phyloP scores from a whole-genome alignment of 1,140 invertebrate genomes.

The Galleria mellonella region DNA sequence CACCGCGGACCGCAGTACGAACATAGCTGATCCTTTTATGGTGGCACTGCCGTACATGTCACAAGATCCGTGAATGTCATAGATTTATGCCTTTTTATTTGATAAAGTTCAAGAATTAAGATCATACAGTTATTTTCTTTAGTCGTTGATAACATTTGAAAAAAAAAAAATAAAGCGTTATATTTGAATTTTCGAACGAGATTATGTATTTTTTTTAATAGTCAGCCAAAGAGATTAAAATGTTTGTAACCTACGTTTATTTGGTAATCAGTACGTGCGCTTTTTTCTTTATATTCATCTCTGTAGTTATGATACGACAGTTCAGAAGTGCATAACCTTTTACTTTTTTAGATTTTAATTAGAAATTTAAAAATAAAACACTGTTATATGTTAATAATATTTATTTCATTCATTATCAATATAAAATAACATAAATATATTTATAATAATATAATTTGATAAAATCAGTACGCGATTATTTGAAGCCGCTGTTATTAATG shows the following conservation, averaged over 20 bases:
- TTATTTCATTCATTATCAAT: constrained; percentile 55
- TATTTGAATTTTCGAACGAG: too few species aligned
- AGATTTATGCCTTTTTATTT: not conserved
- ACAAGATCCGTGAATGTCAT: constrained; percentile 18
- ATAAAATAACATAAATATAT: constrained; percentile 48
- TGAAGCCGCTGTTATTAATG: constrained; percentile 41
- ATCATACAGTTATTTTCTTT: too few species aligned
- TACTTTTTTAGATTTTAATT: not conserved
- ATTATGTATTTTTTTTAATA: too few species aligned
- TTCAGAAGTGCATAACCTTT: not conserved
- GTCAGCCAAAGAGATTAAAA: not conserved
- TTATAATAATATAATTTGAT: constrained; percentile 47
- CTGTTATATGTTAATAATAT: constrained; percentile 50
- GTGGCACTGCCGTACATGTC: constrained; percentile 31
- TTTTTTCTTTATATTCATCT: constrained; percentile 19
- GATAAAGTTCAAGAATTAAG: too few species aligned
- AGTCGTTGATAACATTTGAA: too few species aligned
- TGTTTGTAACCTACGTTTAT: constrained; percentile 26
- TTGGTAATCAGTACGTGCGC: constrained; percentile 10
- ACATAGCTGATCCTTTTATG: constrained; percentile 48
- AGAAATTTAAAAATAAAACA: constrained; percentile 29
- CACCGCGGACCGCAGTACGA: constrained; percentile 40
- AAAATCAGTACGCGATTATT: constrained; percentile 53
- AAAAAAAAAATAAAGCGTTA: too few species aligned
- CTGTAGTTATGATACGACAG: not conserved